Percentiles rank a stretch among this genome's conserved stretches.
phyloP scores from a whole-genome alignment of 2,888 invertebrate genomes.

The Helicoverpa assulta region DNA sequence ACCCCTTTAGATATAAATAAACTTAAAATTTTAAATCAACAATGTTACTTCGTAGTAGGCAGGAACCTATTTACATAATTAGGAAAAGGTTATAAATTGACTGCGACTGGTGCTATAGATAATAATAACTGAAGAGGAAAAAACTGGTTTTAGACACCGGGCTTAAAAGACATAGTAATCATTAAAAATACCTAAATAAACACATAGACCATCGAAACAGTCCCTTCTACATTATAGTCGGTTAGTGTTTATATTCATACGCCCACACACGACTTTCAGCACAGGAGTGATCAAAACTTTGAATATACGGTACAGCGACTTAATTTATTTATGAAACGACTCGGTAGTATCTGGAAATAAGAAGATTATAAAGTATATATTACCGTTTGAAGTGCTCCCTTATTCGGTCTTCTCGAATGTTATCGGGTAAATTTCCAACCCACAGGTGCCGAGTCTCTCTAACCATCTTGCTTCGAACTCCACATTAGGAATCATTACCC shows the following conservation, averaged over 20 bases:
- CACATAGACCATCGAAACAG: conserved; percentile 3
- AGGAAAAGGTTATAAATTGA: too few species aligned
- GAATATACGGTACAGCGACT: too few species aligned
- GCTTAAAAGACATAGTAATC: background rate
- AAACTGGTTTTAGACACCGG: too few species aligned
- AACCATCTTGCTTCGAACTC: conserved; percentile 99
- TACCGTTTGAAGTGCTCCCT: conserved; percentile 99
- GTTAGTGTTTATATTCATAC: conserved; percentile 35
- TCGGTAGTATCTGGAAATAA: conserved; percentile 50
- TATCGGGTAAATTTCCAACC: conserved; percentile 99
- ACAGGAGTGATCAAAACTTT: background rate
- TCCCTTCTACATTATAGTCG: background rate
- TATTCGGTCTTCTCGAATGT: conserved; percentile 99
- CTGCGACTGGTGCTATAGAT: too few species aligned
- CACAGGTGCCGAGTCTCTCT: conserved; percentile 99
- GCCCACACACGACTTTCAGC: conserved; percentile 29
- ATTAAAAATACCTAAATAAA: conserved; percentile 2
- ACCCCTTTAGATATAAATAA: too few species aligned
- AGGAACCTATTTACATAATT: too few species aligned
- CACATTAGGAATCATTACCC: conserved; percentile 96
- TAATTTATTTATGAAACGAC: background rate
- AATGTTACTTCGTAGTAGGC: too few species aligned
- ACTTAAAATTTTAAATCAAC: too few species aligned
- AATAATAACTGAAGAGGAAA: background rate
- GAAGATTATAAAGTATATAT: conserved; percentile 65